These are phyloP conservation scores for Gorsachius goisagi DNA, from an alignment of 2,113 vertebrate species.

Conservation along the genomic window DNA sequence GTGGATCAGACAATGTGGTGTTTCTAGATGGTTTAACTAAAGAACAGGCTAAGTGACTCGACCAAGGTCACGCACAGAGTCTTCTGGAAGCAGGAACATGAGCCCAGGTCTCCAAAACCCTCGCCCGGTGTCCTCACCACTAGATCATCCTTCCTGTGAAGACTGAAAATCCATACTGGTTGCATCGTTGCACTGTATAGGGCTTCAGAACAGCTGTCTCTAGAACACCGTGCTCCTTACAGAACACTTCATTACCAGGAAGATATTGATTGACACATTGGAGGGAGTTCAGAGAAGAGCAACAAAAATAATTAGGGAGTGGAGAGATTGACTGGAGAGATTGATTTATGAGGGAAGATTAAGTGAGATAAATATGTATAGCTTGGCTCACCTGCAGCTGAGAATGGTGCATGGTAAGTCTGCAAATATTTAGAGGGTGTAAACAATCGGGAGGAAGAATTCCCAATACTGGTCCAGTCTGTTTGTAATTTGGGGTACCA, in stretches of 20 bases:
- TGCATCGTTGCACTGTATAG: not conserved
- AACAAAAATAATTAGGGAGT: constrained; percentile 69
- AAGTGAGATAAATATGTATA: constrained; percentile 66
- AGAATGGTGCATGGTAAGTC: not conserved
- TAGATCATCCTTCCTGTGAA: constrained; percentile 4
- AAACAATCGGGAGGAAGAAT: constrained; percentile 8
- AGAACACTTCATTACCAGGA: constrained; percentile 59
- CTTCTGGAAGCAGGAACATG: not conserved
- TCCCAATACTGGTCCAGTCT: not conserved
- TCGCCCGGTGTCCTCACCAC: not conserved
- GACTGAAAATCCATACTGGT: constrained; percentile 44
- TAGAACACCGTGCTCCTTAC: constrained; percentile 11
- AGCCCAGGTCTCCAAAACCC: not conserved
- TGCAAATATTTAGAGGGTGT: constrained; percentile 50
- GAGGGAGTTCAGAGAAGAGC: constrained; percentile 66
- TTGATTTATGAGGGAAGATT: constrained; percentile 66
- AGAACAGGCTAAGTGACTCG: not conserved
- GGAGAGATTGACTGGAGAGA: constrained; percentile 64
- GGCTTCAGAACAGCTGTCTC: constrained; percentile 16
- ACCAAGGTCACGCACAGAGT: not conserved
- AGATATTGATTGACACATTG: constrained; percentile 65
- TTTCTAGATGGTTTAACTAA: not conserved
- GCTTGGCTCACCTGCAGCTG: constrained; percentile 39
- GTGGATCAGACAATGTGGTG: not conserved
- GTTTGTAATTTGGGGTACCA: not conserved